phyloP scores from a whole-genome alignment of 1,140 invertebrate genomes.

The Lanistes nyassanus region DNA sequence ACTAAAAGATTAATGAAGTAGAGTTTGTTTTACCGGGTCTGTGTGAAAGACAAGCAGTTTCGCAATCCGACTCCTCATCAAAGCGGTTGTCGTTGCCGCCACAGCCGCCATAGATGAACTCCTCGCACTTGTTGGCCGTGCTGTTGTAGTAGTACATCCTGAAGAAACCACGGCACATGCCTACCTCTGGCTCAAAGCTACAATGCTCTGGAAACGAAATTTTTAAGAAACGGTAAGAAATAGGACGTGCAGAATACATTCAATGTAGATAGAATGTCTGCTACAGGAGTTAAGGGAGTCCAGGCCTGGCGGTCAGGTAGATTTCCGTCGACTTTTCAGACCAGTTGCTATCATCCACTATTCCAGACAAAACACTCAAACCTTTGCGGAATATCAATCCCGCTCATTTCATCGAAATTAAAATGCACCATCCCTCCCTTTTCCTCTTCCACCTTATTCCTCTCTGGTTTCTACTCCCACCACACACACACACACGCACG shows the following conservation, averaged over 20 bases:
- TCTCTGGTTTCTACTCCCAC: not conserved
- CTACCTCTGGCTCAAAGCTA: conserved; percentile 52
- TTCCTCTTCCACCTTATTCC: not conserved
- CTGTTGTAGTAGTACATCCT: conserved; percentile 37
- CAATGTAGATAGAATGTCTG: too few relatives aligned
- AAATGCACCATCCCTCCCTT: not conserved
- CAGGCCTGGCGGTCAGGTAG: too few relatives aligned
- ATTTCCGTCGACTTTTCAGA: too few relatives aligned
- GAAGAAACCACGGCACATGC: conserved; percentile 72
- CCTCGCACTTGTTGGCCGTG: conserved; percentile 32
- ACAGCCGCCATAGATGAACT: conserved; percentile 48
- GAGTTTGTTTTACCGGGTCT: too few relatives aligned
- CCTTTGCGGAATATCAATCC: not conserved
- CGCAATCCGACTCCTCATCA: not conserved
- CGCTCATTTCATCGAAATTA: not conserved
- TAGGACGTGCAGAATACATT: too few relatives aligned
- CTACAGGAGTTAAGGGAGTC: too few relatives aligned
- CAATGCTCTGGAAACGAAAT: not conserved
- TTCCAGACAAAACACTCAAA: too few relatives aligned
- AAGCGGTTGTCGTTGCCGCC: conserved; percentile 49
- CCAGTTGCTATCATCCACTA: not conserved
- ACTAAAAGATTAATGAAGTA: too few relatives aligned
- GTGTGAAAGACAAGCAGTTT: not conserved
- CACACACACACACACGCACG: conserved; percentile 11
- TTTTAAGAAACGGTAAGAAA: not conserved